Evolutionary conservation across 2,113 vertebrate species (phyloP), one percentile per base, ranked within the genome.

Genomic region (Irena cyanogastra): DNA sequence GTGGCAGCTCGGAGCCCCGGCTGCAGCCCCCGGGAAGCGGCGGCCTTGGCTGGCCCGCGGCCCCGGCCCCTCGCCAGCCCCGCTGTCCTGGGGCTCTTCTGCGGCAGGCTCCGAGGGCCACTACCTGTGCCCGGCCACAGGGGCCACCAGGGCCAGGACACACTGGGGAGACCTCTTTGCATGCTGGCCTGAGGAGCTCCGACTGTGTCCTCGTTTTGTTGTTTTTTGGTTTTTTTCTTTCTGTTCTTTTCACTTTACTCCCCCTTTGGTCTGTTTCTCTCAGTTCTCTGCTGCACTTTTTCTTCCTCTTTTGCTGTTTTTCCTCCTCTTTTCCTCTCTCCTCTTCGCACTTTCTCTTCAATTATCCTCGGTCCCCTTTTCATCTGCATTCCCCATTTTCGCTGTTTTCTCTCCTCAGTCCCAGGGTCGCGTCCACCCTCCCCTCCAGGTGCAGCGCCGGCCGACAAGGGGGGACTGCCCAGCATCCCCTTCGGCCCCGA

Each of bases 1-100:
- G 96, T 98, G 98, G 98, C 98, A 98, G 97, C 97, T 98, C 79
- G 64, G 97, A 98, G 98, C 98, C 97, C 97, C 95, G 97, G 98
- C 97, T 98, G 52, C 96, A 97, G 97, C 95, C 98, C 96, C 97
- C 45, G 96, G 95, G 98, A 97, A 81, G 81, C 97, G 95, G 89
- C 72, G 86, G 96, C 97, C 90, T 94, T 97, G 93, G 87, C 77
- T 45, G 69, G 94, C 69, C 42, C 0, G 5, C 7, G 5, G 75
- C 86, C 59, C 28, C 13, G 45, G 59, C 5, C 50, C 68, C 33
- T 83, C 2, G 1, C 35, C 60, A 20, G 77, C 30, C 47, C 39
- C 4, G 11, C 57, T 50, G 70, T 22, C 50, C 71, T 28, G 4
- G 93, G 56, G 15, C 68, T 37, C 35, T 45, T 42, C 47, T 45